Percentiles rank a stretch among this genome's conserved stretches.
Conservation (phyloP, 2,113 vertebrate species). For the Craseonycteris thonglongyai region DNA sequence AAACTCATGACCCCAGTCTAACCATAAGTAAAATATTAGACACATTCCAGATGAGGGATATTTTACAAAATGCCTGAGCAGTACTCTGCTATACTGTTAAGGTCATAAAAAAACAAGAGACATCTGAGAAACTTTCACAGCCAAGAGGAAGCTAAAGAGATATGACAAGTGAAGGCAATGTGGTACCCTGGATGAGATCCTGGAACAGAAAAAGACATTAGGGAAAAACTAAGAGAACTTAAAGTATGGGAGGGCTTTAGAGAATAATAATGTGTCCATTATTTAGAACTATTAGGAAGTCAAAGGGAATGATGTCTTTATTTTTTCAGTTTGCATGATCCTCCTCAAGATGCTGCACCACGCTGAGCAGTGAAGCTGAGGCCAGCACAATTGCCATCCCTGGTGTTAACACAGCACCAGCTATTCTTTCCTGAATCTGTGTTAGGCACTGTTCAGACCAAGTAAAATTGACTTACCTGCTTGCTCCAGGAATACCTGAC, state of each 20-base stretch:
- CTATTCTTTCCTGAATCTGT: not conserved
- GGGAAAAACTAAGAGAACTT: not conserved
- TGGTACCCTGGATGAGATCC: not conserved
- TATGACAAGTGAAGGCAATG: not conserved
- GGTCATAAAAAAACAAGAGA: not conserved
- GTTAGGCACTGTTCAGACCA: not conserved
- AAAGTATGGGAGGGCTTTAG: not conserved
- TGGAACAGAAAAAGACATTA: not conserved
- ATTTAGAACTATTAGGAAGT: not conserved
- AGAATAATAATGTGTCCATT: not conserved
- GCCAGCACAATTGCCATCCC: not conserved
- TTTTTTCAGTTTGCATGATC: not conserved
- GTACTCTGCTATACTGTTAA: not conserved
- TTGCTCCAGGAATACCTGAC: not conserved
- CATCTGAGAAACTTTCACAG: not conserved
- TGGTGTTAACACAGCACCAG: not conserved
- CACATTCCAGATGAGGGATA: not conserved
- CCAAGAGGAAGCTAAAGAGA: not conserved
- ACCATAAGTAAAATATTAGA: not conserved
- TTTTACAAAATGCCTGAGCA: not conserved
- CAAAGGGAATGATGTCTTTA: not conserved
- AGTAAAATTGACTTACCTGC: not conserved
- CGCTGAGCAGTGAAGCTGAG: not conserved
- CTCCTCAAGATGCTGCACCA: not conserved
- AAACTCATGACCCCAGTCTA: not conserved